Evolutionary conservation across 2,888 invertebrate genomes (phyloP).

Genomic region (Isotomurus palustris): DNA sequence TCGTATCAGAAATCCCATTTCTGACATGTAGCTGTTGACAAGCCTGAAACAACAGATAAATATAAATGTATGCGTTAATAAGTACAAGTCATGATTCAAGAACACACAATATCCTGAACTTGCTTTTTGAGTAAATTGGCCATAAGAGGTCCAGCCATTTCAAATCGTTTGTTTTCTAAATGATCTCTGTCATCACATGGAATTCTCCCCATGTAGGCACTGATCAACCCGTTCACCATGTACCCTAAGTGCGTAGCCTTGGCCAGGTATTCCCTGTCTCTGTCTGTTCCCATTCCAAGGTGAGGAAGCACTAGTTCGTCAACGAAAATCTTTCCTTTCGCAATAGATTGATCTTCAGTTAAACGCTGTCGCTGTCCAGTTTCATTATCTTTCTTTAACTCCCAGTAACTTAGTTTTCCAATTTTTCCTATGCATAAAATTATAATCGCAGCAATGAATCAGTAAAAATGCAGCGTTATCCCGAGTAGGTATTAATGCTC

Average conservation of each 20-base stretch:
- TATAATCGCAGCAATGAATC: neutral
- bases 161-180: conserved; percentile 60
- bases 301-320: conserved; percentile 61
- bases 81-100: neutral
- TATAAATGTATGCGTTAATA: neutral
- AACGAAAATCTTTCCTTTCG: conserved; percentile 48
- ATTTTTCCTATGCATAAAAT: neutral
- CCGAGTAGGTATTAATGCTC: neutral
- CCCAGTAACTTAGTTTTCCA: neutral
- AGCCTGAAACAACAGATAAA: conserved; percentile 48
- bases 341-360: conserved; percentile 53
- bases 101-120: neutral
- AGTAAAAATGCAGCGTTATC: neutral
- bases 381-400: conserved; percentile 52
- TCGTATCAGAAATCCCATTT: conserved; percentile 57
- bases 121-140: conserved; percentile 58
- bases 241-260: conserved; percentile 58
- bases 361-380: conserved; percentile 60
- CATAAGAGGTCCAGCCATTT: conserved; percentile 58
- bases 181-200: conserved; percentile 61
- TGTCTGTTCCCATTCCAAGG: conserved; percentile 57
- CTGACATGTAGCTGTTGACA: conserved; percentile 55
- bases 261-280: conserved; percentile 55
- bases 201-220: conserved; percentile 55
- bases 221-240: conserved; percentile 59